Conservation (phyloP, 2,888 invertebrate genomes). For the Cistogaster globosa region DNA sequence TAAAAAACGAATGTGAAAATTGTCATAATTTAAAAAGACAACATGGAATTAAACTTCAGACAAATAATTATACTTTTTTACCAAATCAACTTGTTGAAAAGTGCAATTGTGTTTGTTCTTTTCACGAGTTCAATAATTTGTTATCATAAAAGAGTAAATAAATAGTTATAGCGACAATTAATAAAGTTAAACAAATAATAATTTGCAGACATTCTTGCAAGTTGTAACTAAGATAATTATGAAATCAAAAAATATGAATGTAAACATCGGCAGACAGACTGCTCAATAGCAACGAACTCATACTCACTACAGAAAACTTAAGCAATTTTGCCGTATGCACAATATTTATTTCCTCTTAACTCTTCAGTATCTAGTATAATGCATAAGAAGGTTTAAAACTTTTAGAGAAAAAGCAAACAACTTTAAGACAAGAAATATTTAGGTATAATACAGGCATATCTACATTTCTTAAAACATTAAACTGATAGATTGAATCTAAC, state of each 20-base stretch:
- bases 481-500: constrained; percentile 43
- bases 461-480: too few species aligned
- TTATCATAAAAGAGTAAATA: too few species aligned
- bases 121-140: too few species aligned
- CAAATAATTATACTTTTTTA: background rate
- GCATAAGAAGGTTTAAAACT: constrained; percentile 30
- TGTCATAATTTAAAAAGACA: too few species aligned
- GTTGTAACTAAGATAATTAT: background rate
- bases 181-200: background rate
- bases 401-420: constrained; percentile 33
- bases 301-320: background rate
- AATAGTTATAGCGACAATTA: background rate
- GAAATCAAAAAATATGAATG: background rate
- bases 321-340: background rate
- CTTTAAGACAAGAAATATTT: constrained; percentile 16
- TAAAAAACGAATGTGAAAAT: too few species aligned
- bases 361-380: background rate
- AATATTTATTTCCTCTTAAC: background rate
- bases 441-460: constrained; percentile 5
- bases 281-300: background rate
- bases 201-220: background rate
- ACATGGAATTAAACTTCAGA: too few species aligned
- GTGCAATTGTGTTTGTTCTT: too few species aligned
- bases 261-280: background rate
- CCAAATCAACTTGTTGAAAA: background rate